These are phyloP conservation scores for Xiphias gladius DNA, from an alignment of 2,113 vertebrate species.

Conservation along the genomic window DNA sequence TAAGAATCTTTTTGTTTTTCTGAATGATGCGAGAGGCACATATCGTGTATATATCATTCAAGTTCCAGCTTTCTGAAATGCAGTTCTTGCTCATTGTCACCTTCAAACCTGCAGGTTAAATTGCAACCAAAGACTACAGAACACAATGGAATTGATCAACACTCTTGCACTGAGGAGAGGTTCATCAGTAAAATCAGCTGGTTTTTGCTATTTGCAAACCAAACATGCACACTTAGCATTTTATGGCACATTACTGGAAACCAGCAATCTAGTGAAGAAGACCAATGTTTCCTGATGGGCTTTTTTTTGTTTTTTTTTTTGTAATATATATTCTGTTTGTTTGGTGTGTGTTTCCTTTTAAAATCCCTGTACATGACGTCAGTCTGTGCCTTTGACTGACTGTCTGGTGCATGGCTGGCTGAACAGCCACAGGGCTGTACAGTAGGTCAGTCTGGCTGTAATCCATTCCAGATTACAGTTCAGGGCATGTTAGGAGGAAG, in stretches of 20 bases:
- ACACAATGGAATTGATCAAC: not conserved
- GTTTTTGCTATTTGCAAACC: too few species aligned
- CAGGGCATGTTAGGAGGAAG: conserved; percentile 31
- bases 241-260: not conserved
- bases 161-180: too few species aligned
- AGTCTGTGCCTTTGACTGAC: conserved; percentile 5
- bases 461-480: conserved; percentile 48
- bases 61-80: too few species aligned
- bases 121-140: not conserved
- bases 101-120: not conserved
- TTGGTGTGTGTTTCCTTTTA: not conserved
- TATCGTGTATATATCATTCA: not conserved
- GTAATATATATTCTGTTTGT: not conserved
- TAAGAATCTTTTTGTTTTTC: not conserved
- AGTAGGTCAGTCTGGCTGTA: conserved; percentile 45
- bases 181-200: too few species aligned
- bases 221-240: too few species aligned
- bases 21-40: not conserved
- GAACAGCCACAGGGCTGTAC: not conserved
- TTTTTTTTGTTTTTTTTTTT: not conserved
- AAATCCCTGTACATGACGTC: conserved; percentile 17
- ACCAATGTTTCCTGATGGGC: not conserved
- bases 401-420: conserved; percentile 6
- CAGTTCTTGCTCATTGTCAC: not conserved
- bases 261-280: not conserved